These are phyloP conservation scores for Sula dactylatra DNA, from an alignment of 2,113 vertebrate genomes.

Conservation along the genomic window DNA sequence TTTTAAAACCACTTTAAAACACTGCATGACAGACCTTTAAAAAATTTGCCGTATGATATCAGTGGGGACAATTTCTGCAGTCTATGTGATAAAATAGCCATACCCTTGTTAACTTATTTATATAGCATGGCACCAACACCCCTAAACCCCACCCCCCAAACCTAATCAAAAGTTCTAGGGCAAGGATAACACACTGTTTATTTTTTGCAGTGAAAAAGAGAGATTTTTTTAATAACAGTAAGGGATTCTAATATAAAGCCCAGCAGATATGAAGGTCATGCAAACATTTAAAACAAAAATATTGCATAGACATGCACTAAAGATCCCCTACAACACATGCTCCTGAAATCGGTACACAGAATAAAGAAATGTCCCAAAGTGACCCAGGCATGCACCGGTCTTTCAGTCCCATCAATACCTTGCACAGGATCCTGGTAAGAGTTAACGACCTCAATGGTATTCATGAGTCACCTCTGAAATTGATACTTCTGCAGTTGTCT, in stretches of 20 bases:
- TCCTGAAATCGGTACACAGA: neutral
- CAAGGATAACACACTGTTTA: neutral
- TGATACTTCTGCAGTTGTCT: neutral
- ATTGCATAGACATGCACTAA: neutral
- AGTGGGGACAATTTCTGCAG: neutral
- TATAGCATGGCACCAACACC: neutral
- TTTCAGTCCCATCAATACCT: neutral
- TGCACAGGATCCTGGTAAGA: neutral
- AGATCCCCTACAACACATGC: neutral
- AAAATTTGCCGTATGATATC: neutral
- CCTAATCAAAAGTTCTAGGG: neutral
- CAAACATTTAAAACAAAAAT: neutral
- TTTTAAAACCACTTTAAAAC: neutral
- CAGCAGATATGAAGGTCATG: neutral
- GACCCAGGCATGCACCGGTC: accelerated
- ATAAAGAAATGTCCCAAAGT: neutral
- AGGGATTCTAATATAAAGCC: neutral
- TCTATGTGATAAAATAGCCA: neutral
- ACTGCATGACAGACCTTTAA: neutral
- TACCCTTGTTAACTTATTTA: neutral
- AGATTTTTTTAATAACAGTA: neutral
- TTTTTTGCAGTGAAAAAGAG: neutral
- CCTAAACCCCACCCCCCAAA: neutral
- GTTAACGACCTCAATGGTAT: neutral
- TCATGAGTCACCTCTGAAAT: neutral